phyloP scores from a whole-genome alignment of 2,888 invertebrate genomes.

The Polymixis lichenea region DNA sequence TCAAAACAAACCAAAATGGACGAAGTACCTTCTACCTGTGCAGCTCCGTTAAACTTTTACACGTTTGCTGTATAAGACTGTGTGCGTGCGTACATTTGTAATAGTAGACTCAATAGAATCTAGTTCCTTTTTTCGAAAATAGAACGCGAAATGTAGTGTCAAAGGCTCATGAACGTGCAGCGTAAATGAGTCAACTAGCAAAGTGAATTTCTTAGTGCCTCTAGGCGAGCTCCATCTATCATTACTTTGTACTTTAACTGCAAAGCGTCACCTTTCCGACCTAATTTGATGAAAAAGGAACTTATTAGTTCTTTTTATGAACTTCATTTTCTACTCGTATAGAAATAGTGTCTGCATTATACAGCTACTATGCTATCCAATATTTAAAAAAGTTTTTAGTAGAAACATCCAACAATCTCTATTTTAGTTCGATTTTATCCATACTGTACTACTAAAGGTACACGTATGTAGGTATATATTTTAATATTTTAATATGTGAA shows the following conservation, averaged over 20 bases:
- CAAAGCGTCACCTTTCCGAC: slow-evolving; percentile 12
- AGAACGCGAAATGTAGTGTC: slow-evolving; percentile 19
- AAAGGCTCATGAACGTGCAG: slow-evolving; percentile 37
- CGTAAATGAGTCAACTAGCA: slow-evolving; percentile 34
- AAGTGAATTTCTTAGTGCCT: slow-evolving; percentile 32
- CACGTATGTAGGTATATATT: no score
- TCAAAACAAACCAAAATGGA: no score
- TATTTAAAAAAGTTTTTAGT: background rate
- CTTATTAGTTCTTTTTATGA: background rate
- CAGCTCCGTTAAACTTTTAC: no score
- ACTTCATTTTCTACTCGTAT: background rate
- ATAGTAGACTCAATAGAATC: no score
- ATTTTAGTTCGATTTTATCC: background rate
- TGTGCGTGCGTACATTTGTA: no score
- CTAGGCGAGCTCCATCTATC: slow-evolving; percentile 21
- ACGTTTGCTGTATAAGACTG: no score
- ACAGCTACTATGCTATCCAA: background rate
- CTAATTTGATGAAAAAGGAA: background rate
- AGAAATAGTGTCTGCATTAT: background rate
- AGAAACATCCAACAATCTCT: background rate
- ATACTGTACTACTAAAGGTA: no score
- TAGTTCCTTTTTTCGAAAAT: slow-evolving; percentile 34
- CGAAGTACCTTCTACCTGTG: no score
- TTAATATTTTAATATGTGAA: no score
- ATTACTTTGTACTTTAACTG: slow-evolving; percentile 28